Conservation (phyloP, 1,140 invertebrate genomes). For the Scaptomyza montana region DNA sequence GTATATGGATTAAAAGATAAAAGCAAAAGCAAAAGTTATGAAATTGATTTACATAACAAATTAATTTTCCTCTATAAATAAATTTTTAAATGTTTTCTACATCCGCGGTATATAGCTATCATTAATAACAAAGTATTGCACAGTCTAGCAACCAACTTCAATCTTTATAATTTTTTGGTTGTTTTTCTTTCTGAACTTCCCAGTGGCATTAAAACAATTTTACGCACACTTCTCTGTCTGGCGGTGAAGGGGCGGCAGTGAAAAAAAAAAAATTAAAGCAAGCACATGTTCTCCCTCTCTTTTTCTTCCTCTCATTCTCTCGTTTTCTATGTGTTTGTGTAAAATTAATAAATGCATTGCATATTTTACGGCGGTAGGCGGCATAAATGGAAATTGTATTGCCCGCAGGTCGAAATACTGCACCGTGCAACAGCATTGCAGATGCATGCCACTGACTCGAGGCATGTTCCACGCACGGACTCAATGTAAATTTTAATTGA, state of each 20-base stretch:
- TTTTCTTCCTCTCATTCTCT: not conserved
- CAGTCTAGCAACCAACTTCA: not conserved
- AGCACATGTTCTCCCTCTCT: constrained; percentile 2
- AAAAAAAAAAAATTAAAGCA: constrained; percentile 22
- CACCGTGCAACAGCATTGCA: no score
- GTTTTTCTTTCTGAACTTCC: constrained; percentile 26
- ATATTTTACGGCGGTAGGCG: constrained; percentile 43
- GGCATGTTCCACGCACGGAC: constrained; percentile 10
- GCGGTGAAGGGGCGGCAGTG: constrained; percentile 26
- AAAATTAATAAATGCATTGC: constrained; percentile 57
- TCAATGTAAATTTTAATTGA: constrained; percentile 68
- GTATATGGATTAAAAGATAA: no score
- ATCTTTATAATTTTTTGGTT: not conserved
- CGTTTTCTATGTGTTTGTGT: constrained; percentile 14
- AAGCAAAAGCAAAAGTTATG: no score
- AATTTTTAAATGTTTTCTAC: no score
- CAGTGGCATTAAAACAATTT: constrained; percentile 55
- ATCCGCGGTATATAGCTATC: no score
- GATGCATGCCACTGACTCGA: not conserved
- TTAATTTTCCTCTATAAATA: no score
- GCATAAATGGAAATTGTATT: constrained; percentile 65
- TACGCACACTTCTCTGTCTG: constrained; percentile 44
- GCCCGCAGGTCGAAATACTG: constrained; percentile 17
- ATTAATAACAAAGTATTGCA: not conserved
- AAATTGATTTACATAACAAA: no score